A percentile compares a stretch with the other conserved stretches of the same genome.
Evolutionary conservation across 2,797 vertebrate species (phyloP).

Genomic region (Benthosema pterotum): DNA sequence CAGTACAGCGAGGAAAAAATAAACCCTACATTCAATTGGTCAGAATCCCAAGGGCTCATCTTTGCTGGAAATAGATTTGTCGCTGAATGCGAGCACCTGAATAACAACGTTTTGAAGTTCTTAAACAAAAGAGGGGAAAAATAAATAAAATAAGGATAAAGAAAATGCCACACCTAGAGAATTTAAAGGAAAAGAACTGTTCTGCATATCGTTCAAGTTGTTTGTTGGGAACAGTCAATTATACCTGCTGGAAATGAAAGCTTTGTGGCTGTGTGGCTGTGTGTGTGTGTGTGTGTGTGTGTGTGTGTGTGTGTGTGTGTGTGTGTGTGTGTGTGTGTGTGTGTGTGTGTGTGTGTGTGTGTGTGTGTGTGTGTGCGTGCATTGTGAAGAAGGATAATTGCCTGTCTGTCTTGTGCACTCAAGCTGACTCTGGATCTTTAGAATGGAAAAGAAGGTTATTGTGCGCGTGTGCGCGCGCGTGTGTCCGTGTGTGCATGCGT

Average conservation of each 20-base stretch:
- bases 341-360: background rate
- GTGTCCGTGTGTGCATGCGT: background rate
- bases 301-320: background rate
- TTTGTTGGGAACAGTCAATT: slow-evolving; percentile 8
- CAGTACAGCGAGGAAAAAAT: no score
- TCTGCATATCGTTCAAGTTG: background rate
- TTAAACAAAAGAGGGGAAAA: background rate
- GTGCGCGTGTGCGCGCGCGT: background rate
- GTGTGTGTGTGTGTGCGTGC: background rate
- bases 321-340: background rate
- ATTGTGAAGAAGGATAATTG: slow-evolving; percentile 37
- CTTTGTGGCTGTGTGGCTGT: no score
- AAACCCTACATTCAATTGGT: no score
- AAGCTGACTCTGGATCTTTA: slow-evolving; percentile 36
- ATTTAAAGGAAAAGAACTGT: background rate
- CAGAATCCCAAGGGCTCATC: no score
- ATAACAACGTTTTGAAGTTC: background rate
- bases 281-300: background rate
- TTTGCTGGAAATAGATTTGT: no score
- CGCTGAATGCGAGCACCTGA: no score
- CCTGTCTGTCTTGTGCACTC: slow-evolving; percentile 42
- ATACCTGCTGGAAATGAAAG: background rate
- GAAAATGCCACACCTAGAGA: background rate
- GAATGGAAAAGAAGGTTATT: slow-evolving; percentile 31
- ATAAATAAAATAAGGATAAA: no score